Conservation (phyloP, 2,797 vertebrate genomes). For the Carduelis carduelis region DNA sequence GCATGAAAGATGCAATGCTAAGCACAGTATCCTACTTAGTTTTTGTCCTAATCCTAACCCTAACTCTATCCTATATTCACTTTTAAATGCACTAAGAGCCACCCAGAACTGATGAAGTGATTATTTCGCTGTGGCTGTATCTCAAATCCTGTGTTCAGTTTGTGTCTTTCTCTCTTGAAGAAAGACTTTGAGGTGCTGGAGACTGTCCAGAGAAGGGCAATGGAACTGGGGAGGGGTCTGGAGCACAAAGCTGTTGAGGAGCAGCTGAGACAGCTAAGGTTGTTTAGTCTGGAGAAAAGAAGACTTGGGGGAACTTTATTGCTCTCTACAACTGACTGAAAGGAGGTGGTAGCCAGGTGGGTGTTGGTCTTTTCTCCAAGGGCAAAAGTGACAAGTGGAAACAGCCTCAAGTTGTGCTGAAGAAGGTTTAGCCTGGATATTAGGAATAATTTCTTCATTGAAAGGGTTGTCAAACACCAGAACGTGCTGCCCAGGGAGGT, state of each 20-base stretch:
- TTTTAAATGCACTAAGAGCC: neutral
- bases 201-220: fast-evolving
- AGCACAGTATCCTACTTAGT: neutral
- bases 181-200: neutral
- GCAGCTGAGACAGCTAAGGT: neutral
- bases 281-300: neutral
- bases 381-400: neutral
- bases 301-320: neutral
- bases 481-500: neutral
- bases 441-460: neutral
- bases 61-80: neutral
- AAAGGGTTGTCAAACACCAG: neutral
- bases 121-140: neutral
- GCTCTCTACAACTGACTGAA: neutral
- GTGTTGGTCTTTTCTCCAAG: fast-evolving
- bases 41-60: neutral
- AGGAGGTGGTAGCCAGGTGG: neutral
- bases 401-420: too few species aligned
- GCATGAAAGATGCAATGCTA: neutral
- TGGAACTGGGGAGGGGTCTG: fast-evolving
- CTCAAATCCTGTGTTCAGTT: neutral
- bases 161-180: neutral
- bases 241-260: neutral
- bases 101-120: fast-evolving
- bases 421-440: neutral